These are phyloP conservation scores for Fissipunctia ypsillon DNA, from an alignment of 2,888 invertebrate species.

Conservation along the genomic window DNA sequence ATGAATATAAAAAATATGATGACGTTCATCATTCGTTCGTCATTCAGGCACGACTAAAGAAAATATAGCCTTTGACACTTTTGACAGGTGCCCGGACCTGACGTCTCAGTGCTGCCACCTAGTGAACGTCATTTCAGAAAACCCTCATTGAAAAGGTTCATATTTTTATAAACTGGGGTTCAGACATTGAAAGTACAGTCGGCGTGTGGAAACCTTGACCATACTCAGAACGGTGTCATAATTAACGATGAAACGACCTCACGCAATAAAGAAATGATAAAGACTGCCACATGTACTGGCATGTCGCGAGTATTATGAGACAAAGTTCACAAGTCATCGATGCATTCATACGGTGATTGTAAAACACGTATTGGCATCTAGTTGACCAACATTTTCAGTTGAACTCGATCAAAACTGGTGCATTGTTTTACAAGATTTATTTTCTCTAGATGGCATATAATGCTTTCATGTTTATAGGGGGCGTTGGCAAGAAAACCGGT, in stretches of 20 bases:
- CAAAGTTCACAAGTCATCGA: background rate
- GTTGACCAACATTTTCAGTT: slow-evolving; percentile 44
- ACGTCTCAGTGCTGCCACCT: background rate
- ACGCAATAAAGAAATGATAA: background rate
- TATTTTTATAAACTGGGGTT: background rate
- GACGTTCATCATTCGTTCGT: too few species aligned
- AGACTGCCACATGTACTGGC: background rate
- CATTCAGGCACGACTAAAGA: too few species aligned
- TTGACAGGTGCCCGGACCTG: too few species aligned
- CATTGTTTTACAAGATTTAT: slow-evolving; percentile 70
- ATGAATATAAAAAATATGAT: background rate
- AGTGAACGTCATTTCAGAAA: background rate
- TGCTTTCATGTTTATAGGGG: slow-evolving; percentile 80
- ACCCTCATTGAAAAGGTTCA: background rate
- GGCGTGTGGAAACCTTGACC: background rate
- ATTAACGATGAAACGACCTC: background rate
- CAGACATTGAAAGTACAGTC: background rate
- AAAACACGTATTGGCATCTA: slow-evolving; percentile 9
- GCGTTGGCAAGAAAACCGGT: slow-evolving; percentile 39
- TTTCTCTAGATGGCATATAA: slow-evolving; percentile 81
- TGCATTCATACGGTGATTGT: background rate
- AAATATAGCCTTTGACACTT: too few species aligned
- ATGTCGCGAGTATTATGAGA: background rate
- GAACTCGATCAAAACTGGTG: slow-evolving; percentile 71
- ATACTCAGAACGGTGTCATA: background rate